These are phyloP conservation scores for Acyrthosiphon pisum DNA, from an alignment of 1,140 invertebrate genomes.

Conservation along the genomic window DNA sequence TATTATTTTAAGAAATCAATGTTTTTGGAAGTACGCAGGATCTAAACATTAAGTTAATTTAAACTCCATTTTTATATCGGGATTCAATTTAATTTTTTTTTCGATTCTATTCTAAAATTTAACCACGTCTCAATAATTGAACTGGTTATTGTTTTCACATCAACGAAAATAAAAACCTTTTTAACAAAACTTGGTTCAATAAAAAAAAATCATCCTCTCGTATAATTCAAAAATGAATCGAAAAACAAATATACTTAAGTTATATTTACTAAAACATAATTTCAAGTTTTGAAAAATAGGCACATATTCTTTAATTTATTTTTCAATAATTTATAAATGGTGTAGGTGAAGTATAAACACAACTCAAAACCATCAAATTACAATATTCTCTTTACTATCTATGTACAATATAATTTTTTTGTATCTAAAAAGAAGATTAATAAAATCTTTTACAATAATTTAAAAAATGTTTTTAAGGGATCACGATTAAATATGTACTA, in stretches of 20 bases:
- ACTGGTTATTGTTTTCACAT: background rate
- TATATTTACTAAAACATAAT: background rate
- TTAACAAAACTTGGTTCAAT: background rate
- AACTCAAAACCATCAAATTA: background rate
- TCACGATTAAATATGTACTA: background rate
- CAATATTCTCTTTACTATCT: background rate
- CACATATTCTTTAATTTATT: background rate
- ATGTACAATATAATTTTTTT: background rate
- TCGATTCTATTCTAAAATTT: background rate
- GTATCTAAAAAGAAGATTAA: background rate
- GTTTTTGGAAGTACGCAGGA: background rate
- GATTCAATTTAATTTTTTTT: constrained; percentile 15
- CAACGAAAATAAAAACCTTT: background rate
- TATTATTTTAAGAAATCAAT: background rate
- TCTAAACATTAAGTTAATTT: background rate
- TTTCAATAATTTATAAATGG: background rate
- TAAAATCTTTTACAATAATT: background rate
- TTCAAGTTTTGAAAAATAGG: background rate
- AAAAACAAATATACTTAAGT: background rate
- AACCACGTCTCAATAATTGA: background rate
- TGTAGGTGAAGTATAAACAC: background rate
- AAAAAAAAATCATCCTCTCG: background rate
- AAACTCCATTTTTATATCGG: background rate
- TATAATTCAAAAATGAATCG: background rate
- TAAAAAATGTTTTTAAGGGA: background rate